Evolutionary conservation across 2,888 invertebrate genomes (phyloP).

Genomic region (Drosophila histrio): DNA sequence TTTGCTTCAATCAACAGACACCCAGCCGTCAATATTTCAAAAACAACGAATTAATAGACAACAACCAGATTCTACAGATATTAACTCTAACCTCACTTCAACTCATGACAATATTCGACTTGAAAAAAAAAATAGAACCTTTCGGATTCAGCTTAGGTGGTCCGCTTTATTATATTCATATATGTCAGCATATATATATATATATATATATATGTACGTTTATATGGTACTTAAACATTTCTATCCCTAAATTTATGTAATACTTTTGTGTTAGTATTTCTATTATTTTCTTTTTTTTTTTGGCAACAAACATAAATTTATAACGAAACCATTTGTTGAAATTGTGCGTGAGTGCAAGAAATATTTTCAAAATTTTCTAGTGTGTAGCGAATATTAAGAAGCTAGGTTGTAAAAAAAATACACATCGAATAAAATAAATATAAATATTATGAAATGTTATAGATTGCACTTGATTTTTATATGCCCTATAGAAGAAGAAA

Average conservation of each 20-base stretch:
- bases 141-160: not conserved
- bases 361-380: not conserved
- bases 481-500: too few species aligned
- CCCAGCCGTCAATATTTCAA: not conserved
- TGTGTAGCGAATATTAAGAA: not conserved
- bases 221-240: not conserved
- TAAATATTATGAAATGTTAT: not conserved
- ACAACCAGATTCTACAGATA: not conserved
- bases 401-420: not conserved
- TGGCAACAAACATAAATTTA: not conserved
- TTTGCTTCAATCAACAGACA: not conserved
- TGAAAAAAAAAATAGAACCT: too few species aligned
- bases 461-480: not conserved
- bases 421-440: conserved; percentile 1
- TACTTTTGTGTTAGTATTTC: not conserved
- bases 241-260: not conserved
- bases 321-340: not conserved
- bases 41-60: not conserved
- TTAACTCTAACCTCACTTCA: not conserved
- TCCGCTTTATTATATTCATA: not conserved
- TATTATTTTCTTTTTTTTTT: not conserved
- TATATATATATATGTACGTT: not conserved
- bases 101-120: not conserved
- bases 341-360: not conserved
- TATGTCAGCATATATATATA: not conserved